Evolutionary conservation across 2,888 invertebrate species (phyloP), one percentile per base, ranked within the genome.

Genomic region (Tenthredo livida): DNA sequence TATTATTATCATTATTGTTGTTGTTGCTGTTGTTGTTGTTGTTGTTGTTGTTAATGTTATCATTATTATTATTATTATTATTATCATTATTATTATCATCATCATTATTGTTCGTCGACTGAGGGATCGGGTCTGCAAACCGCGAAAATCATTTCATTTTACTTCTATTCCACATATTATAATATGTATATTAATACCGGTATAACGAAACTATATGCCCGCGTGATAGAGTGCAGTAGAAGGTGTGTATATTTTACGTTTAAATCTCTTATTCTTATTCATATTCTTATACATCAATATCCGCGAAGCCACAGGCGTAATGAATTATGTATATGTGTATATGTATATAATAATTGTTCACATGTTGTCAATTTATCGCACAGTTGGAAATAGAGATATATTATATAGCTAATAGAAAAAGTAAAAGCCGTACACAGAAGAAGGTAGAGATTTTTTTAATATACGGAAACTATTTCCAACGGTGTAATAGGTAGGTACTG

Each of bases 131-230:
- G 33, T 33, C 29, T 29, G 29, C 7, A 17, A 40, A 77, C 77
- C 54, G 77, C 50, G 54, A 73, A 43, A 73, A 73, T 73, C 43
- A 67, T 40, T 67, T 15, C 17, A 29, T 67, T 33, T 33, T 40
- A 33, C 40, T 9, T 40, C n/a, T 40, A 72, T 17, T 47, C 33
- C 9, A 37, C 37, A 17, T n/a, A 37, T 37, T n/a, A 37, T 37
- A 37, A 37, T 37, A 7, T 37, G 17, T 33, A 33, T 9, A 37
- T 40, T 54, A n/a, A 47, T 54, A n/a, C n/a, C 40, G 72, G 72
- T 47, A 43, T 33, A 37, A 47, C 10, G 75, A 75, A 77, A 77
- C 54, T 77, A 77, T 75, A n/a, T 21, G 25, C 61, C 61, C 61
- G 47, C 75, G 75, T 75, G 75, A 50, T 50, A 75, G 75, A 40